Conservation (phyloP, 2,113 vertebrate genomes). For the Corydoras maculifer region DNA sequence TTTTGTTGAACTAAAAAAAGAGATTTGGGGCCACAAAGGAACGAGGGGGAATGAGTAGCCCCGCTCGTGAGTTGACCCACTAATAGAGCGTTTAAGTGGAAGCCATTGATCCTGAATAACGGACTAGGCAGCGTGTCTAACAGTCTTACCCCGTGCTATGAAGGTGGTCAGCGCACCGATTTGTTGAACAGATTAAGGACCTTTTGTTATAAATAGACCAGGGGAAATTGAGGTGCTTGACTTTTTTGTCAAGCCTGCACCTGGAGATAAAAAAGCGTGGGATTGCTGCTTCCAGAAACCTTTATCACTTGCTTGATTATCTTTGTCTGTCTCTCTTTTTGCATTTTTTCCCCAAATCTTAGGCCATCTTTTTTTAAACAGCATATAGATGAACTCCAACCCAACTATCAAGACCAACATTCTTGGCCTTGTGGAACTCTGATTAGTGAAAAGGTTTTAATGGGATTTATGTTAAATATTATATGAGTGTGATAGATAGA, state of each 20-base stretch:
- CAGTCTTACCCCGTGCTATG: conserved; percentile 81
- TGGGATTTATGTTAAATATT: too few species aligned
- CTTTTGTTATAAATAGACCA: conserved; percentile 69
- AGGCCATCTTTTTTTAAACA: too few species aligned
- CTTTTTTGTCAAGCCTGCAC: conserved; percentile 63
- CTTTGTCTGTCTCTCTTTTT: too few species aligned
- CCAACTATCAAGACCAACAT: too few species aligned
- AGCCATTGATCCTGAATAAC: conserved; percentile 78
- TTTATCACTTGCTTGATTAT: conserved; percentile 34
- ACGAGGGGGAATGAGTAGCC: conserved; percentile 60
- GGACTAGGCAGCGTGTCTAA: conserved; percentile 87
- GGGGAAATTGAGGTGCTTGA: conserved; percentile 62
- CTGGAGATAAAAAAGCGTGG: conserved; percentile 65
- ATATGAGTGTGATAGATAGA: too few species aligned
- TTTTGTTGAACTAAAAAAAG: conserved; percentile 26
- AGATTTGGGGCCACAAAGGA: conserved; percentile 19
- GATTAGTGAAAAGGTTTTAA: too few species aligned
- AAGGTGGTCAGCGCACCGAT: conserved; percentile 73
- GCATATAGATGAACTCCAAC: too few species aligned
- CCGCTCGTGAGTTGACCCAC: conserved; percentile 79
- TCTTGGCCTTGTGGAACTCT: too few species aligned
- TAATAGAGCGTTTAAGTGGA: conserved; percentile 95
- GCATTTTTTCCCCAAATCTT: too few species aligned
- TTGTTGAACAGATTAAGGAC: conserved; percentile 83
- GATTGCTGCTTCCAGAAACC: conserved; percentile 56